Conservation (phyloP, 2,113 vertebrate species). For the Hydrochoerus hydrochaeris region DNA sequence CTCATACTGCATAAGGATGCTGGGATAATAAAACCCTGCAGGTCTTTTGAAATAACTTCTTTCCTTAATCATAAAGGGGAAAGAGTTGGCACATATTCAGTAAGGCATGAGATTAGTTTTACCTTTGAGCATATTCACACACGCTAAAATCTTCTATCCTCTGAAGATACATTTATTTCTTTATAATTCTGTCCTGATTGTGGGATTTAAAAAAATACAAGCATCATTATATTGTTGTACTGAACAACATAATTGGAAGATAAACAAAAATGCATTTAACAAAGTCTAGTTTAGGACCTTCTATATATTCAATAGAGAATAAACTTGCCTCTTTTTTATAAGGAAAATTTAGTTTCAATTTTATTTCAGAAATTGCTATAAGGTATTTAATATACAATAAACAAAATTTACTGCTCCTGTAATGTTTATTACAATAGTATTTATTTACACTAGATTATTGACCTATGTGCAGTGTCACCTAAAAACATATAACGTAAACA, state of each 20-base stretch:
- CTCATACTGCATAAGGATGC: not conserved
- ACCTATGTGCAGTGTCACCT: not conserved
- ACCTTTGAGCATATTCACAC: conserved; percentile 38
- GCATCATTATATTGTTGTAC: not conserved
- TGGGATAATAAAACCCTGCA: conserved; percentile 14
- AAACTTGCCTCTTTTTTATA: conserved; percentile 41
- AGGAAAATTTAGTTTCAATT: not conserved
- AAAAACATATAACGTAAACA: not conserved
- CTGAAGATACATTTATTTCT: conserved; percentile 23
- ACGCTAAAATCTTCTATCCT: conserved; percentile 36
- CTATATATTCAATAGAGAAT: not conserved
- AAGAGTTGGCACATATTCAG: conserved; percentile 46
- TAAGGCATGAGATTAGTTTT: conserved; percentile 64
- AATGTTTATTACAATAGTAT: not conserved
- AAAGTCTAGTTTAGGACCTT: not conserved
- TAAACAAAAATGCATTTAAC: not conserved
- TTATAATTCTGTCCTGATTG: conserved; percentile 22
- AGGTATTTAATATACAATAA: not conserved
- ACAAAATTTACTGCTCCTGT: not conserved
- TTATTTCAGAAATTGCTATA: conserved; percentile 6
- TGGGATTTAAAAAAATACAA: conserved; percentile 2
- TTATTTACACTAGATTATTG: conserved; percentile 11
- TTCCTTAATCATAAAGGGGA: conserved; percentile 54
- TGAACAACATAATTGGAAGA: not conserved
- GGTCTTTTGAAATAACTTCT: conserved; percentile 49